A percentile compares a stretch with the other conserved stretches of the same genome.
These are phyloP conservation scores for Phragmatobia fuliginosa DNA, from an alignment of 2,888 invertebrate genomes.

Conservation along the genomic window DNA sequence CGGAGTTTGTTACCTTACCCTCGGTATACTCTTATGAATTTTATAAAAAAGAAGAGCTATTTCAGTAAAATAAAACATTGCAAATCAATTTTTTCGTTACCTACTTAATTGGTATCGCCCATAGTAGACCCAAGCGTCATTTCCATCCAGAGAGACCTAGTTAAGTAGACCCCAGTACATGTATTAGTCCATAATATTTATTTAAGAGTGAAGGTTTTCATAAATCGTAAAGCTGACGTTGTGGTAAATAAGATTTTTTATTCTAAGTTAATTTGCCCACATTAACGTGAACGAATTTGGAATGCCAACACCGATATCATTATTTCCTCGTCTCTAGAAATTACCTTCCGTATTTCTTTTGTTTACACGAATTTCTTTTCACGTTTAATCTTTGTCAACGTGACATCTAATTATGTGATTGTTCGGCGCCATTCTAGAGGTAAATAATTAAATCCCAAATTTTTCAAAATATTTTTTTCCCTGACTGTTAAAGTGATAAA, in stretches of 20 bases:
- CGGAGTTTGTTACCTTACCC: no score
- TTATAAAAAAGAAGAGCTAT: no score
- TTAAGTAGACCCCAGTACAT: no score
- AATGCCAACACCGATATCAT: slow-evolving; percentile 21
- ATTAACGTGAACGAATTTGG: background rate
- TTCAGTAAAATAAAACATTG: no score
- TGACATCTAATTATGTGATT: slow-evolving; percentile 17
- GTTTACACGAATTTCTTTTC: background rate
- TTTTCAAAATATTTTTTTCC: no score
- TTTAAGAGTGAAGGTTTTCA: background rate
- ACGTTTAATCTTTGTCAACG: slow-evolving; percentile 20
- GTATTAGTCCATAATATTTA: background rate
- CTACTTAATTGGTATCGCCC: no score
- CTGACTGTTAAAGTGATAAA: no score
- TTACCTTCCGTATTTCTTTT: slow-evolving; percentile 26
- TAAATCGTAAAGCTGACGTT: background rate
- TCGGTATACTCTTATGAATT: no score
- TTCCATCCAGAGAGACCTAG: no score
- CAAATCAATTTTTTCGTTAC: no score
- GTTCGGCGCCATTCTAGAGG: slow-evolving; percentile 1
- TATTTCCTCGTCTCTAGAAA: slow-evolving; percentile 37
- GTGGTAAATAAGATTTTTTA: background rate
- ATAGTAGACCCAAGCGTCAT: no score
- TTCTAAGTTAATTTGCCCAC: background rate
- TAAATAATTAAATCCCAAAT: background rate